Conservation (phyloP, 2,888 invertebrate species). For the Bembecia ichneumoniformis region DNA sequence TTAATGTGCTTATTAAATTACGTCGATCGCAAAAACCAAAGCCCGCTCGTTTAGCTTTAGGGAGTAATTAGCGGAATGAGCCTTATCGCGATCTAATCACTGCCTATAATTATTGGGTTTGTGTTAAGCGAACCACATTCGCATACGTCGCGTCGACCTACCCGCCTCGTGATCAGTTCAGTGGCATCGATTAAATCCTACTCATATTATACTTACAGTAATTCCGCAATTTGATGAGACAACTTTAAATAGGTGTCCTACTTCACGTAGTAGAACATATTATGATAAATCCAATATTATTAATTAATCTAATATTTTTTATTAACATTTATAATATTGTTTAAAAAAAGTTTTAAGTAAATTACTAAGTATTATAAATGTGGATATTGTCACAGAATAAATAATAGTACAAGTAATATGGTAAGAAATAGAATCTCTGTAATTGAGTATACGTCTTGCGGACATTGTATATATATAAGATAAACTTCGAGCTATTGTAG, state of each 20-base stretch:
- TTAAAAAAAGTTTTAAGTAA: too few relatives aligned
- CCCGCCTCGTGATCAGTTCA: background rate
- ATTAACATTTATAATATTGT: too few relatives aligned
- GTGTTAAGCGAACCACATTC: constrained; percentile 30
- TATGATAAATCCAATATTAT: too few relatives aligned
- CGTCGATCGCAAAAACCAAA: constrained; percentile 64
- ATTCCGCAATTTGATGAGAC: background rate
- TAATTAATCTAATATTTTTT: too few relatives aligned
- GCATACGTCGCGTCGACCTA: constrained; percentile 1
- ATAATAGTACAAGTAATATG: too few relatives aligned
- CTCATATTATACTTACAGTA: background rate
- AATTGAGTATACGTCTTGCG: too few relatives aligned
- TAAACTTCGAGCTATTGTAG: too few relatives aligned
- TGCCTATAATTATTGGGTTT: constrained; percentile 60
- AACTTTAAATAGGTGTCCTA: background rate
- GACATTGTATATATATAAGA: too few relatives aligned
- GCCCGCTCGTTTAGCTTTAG: constrained; percentile 63
- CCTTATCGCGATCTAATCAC: constrained; percentile 65
- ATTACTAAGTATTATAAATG: too few relatives aligned
- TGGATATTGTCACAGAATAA: too few relatives aligned
- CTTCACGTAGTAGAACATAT: background rate
- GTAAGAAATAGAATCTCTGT: too few relatives aligned
- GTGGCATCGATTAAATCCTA: background rate
- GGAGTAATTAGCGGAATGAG: constrained; percentile 70
- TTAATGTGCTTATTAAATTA: constrained; percentile 71